Conservation (phyloP, 1,140 invertebrate species). For the Notospermus geniculatus region DNA sequence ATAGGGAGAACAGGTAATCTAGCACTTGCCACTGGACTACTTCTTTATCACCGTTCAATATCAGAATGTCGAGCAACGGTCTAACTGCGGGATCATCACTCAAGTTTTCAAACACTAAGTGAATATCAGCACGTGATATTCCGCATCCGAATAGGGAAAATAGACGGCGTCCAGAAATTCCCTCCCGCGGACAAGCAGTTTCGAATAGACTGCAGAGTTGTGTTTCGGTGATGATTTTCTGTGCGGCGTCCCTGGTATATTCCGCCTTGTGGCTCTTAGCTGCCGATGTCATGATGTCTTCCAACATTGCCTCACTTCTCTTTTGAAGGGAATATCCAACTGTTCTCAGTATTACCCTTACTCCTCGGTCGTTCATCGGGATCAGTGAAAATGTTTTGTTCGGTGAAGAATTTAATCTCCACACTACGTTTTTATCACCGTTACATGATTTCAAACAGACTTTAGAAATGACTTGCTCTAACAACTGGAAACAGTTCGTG, state of each 20-base stretch:
- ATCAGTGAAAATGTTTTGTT: no score
- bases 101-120: conserved; percentile 8
- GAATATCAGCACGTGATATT: neutral
- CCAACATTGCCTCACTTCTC: no score
- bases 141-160: neutral
- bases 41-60: neutral
- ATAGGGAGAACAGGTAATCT: neutral
- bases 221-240: neutral
- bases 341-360: neutral
- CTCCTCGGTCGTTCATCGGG: neutral
- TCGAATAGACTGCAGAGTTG: neutral
- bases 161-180: no score
- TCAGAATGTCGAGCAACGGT: neutral
- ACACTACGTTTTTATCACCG: no score
- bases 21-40: neutral
- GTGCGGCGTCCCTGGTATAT: no score
- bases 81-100: neutral
- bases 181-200: no score
- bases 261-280: no score
- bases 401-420: no score
- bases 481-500: no score
- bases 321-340: neutral
- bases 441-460: no score
- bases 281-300: no score
- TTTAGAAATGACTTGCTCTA: no score